Evolutionary conservation across 1,140 invertebrate genomes (phyloP).

Genomic region (Pseudobourletiella spinata): DNA sequence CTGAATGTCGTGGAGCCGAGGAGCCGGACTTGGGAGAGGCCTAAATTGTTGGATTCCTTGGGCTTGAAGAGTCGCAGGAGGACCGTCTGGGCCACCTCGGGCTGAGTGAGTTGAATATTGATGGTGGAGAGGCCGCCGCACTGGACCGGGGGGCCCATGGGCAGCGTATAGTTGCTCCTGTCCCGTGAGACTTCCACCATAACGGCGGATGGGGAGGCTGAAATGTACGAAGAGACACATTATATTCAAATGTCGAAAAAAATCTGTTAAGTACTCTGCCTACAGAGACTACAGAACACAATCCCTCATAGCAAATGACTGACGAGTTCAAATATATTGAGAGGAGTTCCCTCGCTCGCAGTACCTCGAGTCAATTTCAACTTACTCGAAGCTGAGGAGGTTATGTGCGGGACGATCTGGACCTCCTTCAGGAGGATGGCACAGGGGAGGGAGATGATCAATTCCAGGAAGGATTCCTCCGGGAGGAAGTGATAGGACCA

Average conservation of each 20-base stretch:
- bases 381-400: constrained; percentile 55
- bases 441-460: constrained; percentile 75
- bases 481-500: constrained; percentile 91
- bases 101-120: constrained; percentile 65
- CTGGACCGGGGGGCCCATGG: constrained; percentile 57
- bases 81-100: constrained; percentile 59
- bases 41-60: constrained; percentile 75
- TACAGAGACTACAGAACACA: constrained; percentile 11
- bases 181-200: constrained; percentile 64
- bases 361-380: constrained; percentile 41
- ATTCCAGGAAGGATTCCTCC: constrained; percentile 75
- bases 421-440: constrained; percentile 81
- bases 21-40: constrained; percentile 74
- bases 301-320: neutral
- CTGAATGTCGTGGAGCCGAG: constrained; percentile 69
- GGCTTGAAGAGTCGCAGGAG: constrained; percentile 65
- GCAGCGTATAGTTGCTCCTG: constrained; percentile 44
- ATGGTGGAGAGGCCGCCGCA: constrained; percentile 80
- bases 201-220: constrained; percentile 78
- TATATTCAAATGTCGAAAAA: no score
- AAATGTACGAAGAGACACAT: constrained; percentile 1
- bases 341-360: no score
- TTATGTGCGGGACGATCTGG: constrained; percentile 75
- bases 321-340: neutral
- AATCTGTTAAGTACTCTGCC: no score